A percentile compares a stretch with the other conserved stretches of the same genome.
These are phyloP conservation scores for Nowickia ferox DNA, from an alignment of 2,888 invertebrate genomes.

Conservation along the genomic window DNA sequence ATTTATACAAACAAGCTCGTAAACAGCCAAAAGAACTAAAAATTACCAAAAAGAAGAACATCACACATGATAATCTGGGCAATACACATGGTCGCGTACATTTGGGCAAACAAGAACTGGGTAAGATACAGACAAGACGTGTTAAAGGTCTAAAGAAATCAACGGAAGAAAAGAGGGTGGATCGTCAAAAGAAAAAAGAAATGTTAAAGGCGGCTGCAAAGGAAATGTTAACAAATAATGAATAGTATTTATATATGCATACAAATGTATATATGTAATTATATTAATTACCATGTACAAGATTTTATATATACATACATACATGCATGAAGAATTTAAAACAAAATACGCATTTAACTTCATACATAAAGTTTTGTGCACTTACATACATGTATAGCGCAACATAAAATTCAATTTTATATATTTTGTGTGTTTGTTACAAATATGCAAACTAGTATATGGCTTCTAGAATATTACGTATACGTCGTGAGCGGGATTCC, in stretches of 20 bases:
- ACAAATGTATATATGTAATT: constrained; percentile 17
- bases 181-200: constrained; percentile 84
- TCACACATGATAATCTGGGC: constrained; percentile 93
- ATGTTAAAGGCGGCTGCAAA: constrained; percentile 77
- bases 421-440: too few relatives aligned
- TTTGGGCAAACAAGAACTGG: constrained; percentile 94
- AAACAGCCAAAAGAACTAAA: constrained; percentile 91
- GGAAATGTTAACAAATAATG: constrained; percentile 73
- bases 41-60: constrained; percentile 94
- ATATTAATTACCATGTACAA: constrained; percentile 30
- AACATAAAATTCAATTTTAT: not conserved
- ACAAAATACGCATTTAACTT: constrained; percentile 27
- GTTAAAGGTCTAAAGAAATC: constrained; percentile 94
- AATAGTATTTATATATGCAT: constrained; percentile 39
- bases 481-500: constrained; percentile 85
- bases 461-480: constrained; percentile 80
- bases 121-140: constrained; percentile 92
- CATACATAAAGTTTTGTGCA: too few relatives aligned
- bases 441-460: constrained; percentile 75
- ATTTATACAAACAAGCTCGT: constrained; percentile 92
- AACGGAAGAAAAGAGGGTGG: constrained; percentile 87
- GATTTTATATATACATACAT: constrained; percentile 30
- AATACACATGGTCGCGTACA: constrained; percentile 96
- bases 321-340: not conserved
- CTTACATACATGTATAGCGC: too few relatives aligned